phyloP scores from a whole-genome alignment of 2,888 invertebrate genomes.

The Hypomecis punctinalis region DNA sequence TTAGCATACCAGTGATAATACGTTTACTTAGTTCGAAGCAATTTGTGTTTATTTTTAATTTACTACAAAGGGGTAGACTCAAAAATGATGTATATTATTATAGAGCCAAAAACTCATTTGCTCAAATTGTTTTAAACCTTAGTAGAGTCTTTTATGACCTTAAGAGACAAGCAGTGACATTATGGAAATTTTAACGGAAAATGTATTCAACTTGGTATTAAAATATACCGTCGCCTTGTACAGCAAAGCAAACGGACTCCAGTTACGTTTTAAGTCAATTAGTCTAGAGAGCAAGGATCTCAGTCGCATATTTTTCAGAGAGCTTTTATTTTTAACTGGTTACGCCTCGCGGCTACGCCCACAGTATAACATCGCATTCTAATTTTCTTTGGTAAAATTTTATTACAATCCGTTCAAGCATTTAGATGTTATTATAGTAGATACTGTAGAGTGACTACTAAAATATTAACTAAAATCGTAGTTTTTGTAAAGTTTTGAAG shows the following conservation, averaged over 20 bases:
- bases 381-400: slow-evolving; percentile 4
- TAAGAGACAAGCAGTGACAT: slow-evolving; percentile 21
- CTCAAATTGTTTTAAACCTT: slow-evolving; percentile 7
- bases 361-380: slow-evolving; percentile 11
- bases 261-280: slow-evolving; percentile 67
- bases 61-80: no score
- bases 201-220: slow-evolving; percentile 56
- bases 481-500: no score
- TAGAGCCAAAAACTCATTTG: neutral
- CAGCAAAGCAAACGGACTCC: slow-evolving; percentile 66
- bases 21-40: no score
- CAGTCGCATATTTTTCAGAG: slow-evolving; percentile 38
- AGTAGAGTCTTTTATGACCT: slow-evolving; percentile 1
- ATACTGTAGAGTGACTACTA: no score
- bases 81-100: neutral
- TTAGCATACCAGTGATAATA: no score
- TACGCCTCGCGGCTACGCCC: slow-evolving; percentile 9
- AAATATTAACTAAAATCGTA: no score
- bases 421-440: neutral
- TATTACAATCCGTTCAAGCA: neutral
- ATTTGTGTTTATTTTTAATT: no score
- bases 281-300: slow-evolving; percentile 47
- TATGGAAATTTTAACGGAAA: slow-evolving; percentile 32
- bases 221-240: slow-evolving; percentile 55
- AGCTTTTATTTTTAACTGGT: slow-evolving; percentile 23